These are phyloP conservation scores for Mionectes macconnelli DNA, from an alignment of 2,113 vertebrate species.

Conservation along the genomic window DNA sequence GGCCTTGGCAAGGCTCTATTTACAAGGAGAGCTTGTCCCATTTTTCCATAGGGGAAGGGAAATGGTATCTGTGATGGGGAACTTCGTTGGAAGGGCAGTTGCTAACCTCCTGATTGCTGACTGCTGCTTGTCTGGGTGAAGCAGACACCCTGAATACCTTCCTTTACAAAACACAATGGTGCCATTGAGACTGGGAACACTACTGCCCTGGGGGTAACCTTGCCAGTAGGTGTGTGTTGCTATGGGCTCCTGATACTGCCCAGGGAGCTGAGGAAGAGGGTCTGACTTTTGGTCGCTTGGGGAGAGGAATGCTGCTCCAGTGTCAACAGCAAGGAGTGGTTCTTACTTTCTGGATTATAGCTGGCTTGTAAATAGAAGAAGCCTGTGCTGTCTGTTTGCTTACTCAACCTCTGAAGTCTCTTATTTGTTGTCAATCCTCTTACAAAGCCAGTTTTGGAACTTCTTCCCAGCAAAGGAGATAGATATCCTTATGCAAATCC, in stretches of 20 bases:
- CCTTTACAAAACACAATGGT: neutral
- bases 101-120: neutral
- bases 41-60: neutral
- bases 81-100: neutral
- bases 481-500: neutral
- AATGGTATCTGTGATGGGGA: neutral
- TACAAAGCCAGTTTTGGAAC: neutral
- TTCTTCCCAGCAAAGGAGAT: neutral
- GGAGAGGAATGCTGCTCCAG: slow-evolving; percentile 13
- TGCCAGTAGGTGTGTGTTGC: neutral
- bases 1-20: neutral
- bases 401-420: neutral
- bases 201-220: neutral
- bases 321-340: neutral
- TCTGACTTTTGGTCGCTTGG: neutral
- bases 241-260: neutral
- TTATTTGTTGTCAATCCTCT: neutral
- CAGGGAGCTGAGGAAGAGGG: neutral
- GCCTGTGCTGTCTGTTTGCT: neutral
- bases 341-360: neutral
- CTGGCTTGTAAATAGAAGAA: neutral
- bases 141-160: neutral
- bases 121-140: neutral
- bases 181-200: neutral
- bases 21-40: neutral